Evolutionary conservation across 2,888 invertebrate genomes (phyloP).

Genomic region (Macaria liturata): DNA sequence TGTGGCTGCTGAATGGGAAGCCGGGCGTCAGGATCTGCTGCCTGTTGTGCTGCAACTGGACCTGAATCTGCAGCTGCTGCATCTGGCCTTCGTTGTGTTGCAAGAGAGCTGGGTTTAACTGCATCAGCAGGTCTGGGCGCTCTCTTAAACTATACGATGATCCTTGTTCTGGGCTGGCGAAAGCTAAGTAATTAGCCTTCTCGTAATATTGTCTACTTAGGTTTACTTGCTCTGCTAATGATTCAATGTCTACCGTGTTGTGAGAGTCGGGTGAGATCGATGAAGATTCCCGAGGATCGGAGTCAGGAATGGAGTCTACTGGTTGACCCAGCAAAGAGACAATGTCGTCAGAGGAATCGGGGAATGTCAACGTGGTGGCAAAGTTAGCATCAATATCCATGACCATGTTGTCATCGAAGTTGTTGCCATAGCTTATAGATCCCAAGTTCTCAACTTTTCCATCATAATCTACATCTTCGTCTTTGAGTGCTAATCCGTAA

Average conservation of each 20-base stretch:
- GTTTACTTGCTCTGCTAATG: conserved; percentile 89
- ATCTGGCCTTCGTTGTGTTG: conserved; percentile 84
- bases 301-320: conserved; percentile 86
- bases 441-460: conserved; percentile 89
- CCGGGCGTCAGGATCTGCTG: conserved; percentile 84
- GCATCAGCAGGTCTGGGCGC: conserved; percentile 83
- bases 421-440: conserved; percentile 81
- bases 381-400: conserved; percentile 93
- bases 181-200: conserved; percentile 72
- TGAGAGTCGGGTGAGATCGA: conserved; percentile 88
- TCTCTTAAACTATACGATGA: conserved; percentile 86
- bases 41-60: conserved; percentile 84
- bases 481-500: conserved; percentile 90
- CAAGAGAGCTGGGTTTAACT: conserved; percentile 80
- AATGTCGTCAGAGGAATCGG: conserved; percentile 91
- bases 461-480: conserved; percentile 91
- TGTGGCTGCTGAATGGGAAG: conserved; percentile 86
- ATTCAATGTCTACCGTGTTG: conserved; percentile 87
- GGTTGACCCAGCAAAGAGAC: conserved; percentile 89
- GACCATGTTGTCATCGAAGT: conserved; percentile 92
- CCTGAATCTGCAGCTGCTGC: conserved; percentile 87
- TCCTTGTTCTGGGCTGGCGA: conserved; percentile 76
- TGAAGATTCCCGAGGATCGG: conserved; percentile 88
- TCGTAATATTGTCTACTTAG: conserved; percentile 83
- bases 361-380: conserved; percentile 91